Evolutionary conservation across 92 coral and sea anemone species (phyloP).

Genomic region (Palythoa grandiflora): DNA sequence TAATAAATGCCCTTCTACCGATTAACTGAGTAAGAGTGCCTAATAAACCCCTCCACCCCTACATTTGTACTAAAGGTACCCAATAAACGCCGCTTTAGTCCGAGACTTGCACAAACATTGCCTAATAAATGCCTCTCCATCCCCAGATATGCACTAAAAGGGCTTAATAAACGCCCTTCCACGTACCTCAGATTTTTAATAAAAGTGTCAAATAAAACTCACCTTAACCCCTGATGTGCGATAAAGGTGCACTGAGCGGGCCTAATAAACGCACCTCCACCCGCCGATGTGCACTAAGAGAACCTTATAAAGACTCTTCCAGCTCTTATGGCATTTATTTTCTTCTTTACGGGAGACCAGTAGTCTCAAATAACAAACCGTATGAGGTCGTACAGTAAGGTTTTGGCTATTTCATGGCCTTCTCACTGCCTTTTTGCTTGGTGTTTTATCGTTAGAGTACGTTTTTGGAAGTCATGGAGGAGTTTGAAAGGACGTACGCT

Average conservation of each 20-base stretch:
- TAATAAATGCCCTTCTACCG: too few relatives aligned
- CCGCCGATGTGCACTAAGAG: conserved; percentile 35
- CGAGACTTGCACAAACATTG: too few relatives aligned
- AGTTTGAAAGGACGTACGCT: too few relatives aligned
- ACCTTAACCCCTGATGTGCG: not conserved
- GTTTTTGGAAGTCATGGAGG: conserved; percentile 9
- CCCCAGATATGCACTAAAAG: conserved; percentile 3
- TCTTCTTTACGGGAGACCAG: not conserved
- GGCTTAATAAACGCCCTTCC: conserved; percentile 18
- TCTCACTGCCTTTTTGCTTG: conserved; percentile 27
- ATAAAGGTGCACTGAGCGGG: conserved; percentile 6
- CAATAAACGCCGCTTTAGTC: too few relatives aligned
- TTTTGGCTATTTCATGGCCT: conserved; percentile 4
- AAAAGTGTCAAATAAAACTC: conserved; percentile 16
- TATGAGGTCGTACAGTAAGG: conserved; percentile 9
- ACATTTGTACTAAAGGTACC: too few relatives aligned
- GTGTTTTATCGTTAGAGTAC: conserved; percentile 11
- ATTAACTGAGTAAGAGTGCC: too few relatives aligned
- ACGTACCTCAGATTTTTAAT: not conserved
- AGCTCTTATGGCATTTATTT: conserved; percentile 19
- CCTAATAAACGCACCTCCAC: conserved; percentile 14
- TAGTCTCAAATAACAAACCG: conserved; percentile 27
- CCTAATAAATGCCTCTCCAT: too few relatives aligned
- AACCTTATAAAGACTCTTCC: conserved; percentile 21
- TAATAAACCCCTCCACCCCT: too few relatives aligned